Evolutionary conservation across 2,113 vertebrate genomes (phyloP).

Genomic region (Anser brachyrhynchus): DNA sequence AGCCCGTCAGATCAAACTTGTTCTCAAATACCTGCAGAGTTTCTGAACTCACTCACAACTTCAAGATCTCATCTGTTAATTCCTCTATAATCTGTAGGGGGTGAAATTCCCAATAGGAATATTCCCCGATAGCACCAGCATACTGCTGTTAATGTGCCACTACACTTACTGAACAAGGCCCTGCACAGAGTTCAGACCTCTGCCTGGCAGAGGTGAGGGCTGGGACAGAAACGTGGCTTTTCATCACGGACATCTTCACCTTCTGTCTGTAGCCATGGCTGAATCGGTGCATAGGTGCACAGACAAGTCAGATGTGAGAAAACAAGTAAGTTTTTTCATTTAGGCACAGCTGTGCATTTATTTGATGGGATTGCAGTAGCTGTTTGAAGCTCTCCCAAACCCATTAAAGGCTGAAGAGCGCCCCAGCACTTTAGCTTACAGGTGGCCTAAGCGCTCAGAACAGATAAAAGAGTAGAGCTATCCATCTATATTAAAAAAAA

Average conservation of each 20-base stretch:
- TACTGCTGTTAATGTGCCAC: not conserved
- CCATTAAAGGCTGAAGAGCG: slow-evolving; percentile 40
- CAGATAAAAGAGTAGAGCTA: not conserved
- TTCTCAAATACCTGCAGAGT: not conserved
- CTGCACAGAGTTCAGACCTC: not conserved
- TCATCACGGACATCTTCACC: not conserved
- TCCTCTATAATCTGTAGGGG: not conserved
- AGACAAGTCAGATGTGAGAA: not conserved
- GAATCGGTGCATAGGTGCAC: not conserved
- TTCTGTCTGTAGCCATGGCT: not conserved
- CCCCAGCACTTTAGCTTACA: not conserved
- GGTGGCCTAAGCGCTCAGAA: not conserved
- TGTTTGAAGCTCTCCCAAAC: slow-evolving; percentile 19
- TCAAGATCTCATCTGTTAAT: not conserved
- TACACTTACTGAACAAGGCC: not conserved
- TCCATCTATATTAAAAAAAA: not conserved
- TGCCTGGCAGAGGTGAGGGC: not conserved
- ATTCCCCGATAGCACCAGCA: not conserved
- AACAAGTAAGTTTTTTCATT: not conserved
- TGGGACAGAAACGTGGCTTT: not conserved
- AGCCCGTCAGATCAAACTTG: not conserved
- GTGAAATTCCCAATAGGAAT: not conserved
- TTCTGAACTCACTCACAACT: not conserved
- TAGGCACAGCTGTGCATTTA: not conserved
- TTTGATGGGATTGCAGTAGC: not conserved